phyloP scores from a whole-genome alignment of 2,113 vertebrate species.

The Marmota monax region DNA sequence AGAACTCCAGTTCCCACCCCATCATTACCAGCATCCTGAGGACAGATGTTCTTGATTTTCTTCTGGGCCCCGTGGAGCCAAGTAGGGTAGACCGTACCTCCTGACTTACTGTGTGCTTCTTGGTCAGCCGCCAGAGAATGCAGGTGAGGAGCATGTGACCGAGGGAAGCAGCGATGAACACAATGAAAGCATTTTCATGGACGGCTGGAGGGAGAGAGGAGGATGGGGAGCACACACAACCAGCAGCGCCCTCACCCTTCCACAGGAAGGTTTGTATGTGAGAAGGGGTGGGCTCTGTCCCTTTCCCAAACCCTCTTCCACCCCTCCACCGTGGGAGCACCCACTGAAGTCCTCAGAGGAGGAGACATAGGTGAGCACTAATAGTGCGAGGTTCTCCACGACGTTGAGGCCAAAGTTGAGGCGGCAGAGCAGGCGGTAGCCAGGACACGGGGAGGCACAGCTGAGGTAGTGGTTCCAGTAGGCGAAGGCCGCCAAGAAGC shows the following conservation, averaged over 20 bases:
- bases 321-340: constrained; percentile 75
- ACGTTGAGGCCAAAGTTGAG: constrained; percentile 90
- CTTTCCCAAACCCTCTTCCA: constrained; percentile 51
- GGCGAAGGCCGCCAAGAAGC: constrained; percentile 90
- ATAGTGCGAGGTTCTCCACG: constrained; percentile 92
- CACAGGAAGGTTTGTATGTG: fast-evolving
- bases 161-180: constrained; percentile 92
- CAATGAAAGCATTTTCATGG: constrained; percentile 93
- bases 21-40: constrained; percentile 27
- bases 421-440: constrained; percentile 87
- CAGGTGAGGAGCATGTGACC: constrained; percentile 95
- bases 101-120: constrained; percentile 89
- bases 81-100: constrained; percentile 89
- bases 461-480: constrained; percentile 94
- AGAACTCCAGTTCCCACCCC: constrained; percentile 10
- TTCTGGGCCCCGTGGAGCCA: constrained; percentile 4
- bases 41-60: constrained; percentile 14
- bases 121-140: constrained; percentile 93
- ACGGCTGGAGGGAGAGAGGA: constrained; percentile 86
- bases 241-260: not conserved
- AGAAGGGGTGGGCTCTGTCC: not conserved
- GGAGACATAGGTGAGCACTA: constrained; percentile 95
- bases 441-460: constrained; percentile 83
- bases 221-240: not conserved
- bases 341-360: constrained; percentile 95